These are phyloP conservation scores for Spheniscus mendiculus DNA, from an alignment of 2,113 vertebrate species.

Conservation along the genomic window DNA sequence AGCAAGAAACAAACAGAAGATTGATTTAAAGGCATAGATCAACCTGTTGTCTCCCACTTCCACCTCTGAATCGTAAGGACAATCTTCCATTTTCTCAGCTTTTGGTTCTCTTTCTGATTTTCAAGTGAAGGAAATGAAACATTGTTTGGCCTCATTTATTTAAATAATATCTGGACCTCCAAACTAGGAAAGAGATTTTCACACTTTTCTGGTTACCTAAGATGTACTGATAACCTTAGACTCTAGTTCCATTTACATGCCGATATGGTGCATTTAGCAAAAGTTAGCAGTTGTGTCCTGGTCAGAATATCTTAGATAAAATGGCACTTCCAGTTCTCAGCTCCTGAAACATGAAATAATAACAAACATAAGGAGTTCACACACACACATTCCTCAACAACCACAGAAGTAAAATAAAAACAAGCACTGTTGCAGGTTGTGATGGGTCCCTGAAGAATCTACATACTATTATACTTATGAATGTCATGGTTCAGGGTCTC, in stretches of 20 bases:
- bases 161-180: not conserved
- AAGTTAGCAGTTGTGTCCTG: not conserved
- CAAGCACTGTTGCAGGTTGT: not conserved
- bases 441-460: not conserved
- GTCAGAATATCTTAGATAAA: not conserved
- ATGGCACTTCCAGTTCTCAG: not conserved
- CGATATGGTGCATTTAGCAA: not conserved
- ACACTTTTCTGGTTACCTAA: not conserved
- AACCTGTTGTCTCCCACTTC: not conserved
- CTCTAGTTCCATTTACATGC: not conserved
- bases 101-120: not conserved
- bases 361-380: not conserved
- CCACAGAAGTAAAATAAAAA: not conserved
- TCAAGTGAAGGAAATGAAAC: not conserved
- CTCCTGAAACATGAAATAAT: not conserved
- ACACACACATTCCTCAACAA: not conserved
- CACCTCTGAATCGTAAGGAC: not conserved
- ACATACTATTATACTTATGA: not conserved
- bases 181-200: not conserved
- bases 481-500: not conserved
- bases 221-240: not conserved
- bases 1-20: not conserved
- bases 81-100: not conserved
- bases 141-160: not conserved
- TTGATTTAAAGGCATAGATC: not conserved